Conservation (phyloP, 2,113 vertebrate species). For the Felis chaus region DNA sequence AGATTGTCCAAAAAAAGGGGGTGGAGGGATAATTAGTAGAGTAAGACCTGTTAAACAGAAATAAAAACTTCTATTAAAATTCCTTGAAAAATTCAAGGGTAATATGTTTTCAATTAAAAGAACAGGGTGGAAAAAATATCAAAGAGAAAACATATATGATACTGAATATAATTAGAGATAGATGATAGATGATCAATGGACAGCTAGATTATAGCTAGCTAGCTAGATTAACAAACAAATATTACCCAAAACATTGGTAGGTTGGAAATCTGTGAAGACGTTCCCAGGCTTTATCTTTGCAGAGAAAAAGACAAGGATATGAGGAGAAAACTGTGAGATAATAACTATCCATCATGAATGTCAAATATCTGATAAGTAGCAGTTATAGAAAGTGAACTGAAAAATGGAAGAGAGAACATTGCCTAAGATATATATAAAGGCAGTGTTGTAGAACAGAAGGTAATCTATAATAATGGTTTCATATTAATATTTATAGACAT, state of each 20-base stretch:
- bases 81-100: background rate
- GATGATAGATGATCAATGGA: background rate
- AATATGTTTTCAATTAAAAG: background rate
- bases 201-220: background rate
- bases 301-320: background rate
- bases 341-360: background rate
- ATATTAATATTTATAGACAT: background rate
- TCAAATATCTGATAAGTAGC: background rate
- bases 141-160: background rate
- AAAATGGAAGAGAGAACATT: background rate
- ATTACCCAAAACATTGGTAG: background rate
- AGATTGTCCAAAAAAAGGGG: background rate
- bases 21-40: background rate
- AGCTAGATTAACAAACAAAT: background rate
- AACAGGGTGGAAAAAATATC: background rate
- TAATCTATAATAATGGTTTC: background rate
- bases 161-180: background rate
- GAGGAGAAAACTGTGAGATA: background rate
- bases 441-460: background rate
- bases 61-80: background rate
- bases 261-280: background rate
- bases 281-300: background rate
- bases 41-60: background rate
- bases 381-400: background rate
- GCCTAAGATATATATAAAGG: background rate